Base-by-base conservation (phyloP, 2,113 vertebrate genomes). In the Myotis lucifugus region DNA sequence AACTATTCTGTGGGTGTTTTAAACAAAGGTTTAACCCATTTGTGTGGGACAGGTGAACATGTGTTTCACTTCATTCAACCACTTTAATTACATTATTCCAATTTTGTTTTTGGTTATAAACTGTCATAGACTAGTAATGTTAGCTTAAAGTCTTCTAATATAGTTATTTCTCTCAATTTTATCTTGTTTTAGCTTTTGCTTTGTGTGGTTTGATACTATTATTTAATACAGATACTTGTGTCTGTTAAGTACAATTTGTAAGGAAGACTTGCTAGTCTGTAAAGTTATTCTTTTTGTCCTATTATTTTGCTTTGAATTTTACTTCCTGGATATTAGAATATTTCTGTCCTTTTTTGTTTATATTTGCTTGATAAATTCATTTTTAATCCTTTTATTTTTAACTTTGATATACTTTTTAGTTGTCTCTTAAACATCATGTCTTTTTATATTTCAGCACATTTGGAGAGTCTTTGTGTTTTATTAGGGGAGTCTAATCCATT, bases 231-330 rank as follows among this genome's bases (percentile, higher is more conserved):
- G 56, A 48, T 85, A 40, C 46, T 83, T 50, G 21, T 40, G 34
- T 92, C 37, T 90, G 13, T 91, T 78, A 70, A 15, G 77, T 74
- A 61, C 17, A 70, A 3, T 83, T 66, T 32, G 18, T 84, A 79
- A 83, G 21, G 61, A 82, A 89, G 52, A 85, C 42, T 69, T 74
- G 34, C 11, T 76, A 23, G 46, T 54, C 70, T 91, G 9, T 37
- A 17, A 76, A 76, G 59, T 79, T 87, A 56, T 6, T 82, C 23
- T n/a, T 89, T 95, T 79, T 88, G 42, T 91, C 64, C 34, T 69
- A 6, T 78, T 72, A 91, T 93, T 93, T 84, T 94, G 67, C 73
- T 34, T 83, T 79, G 23, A 81, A n/a, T 90, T 96, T 96, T 76
- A 59, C 18, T 84, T 85, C 59, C 74, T 95, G 42, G 66, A 23